These are phyloP conservation scores for Palythoa grandis DNA, from an alignment of 92 coral and sea anemone genomes.

Conservation along the genomic window DNA sequence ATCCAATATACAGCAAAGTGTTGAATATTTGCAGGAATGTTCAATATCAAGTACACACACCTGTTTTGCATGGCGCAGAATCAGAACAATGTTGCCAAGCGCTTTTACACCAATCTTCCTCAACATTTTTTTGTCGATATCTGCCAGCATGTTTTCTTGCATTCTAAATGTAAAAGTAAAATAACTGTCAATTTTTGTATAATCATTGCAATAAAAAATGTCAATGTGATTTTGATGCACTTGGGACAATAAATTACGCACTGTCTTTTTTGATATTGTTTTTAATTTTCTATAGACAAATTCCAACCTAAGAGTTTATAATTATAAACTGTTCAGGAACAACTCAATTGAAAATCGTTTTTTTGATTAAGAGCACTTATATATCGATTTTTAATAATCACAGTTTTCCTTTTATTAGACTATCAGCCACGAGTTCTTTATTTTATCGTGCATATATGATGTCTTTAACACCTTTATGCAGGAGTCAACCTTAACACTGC, in stretches of 20 bases:
- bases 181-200: conserved; percentile 16
- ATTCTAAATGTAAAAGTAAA: conserved; percentile 48
- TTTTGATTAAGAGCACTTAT: no score
- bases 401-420: not conserved
- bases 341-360: no score
- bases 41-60: no score
- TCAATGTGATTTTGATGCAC: not conserved
- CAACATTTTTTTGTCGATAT: conserved; percentile 41
- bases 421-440: not conserved
- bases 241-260: not conserved
- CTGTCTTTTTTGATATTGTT: not conserved
- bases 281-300: not conserved
- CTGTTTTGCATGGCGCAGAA: no score
- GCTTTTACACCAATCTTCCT: conserved; percentile 58
- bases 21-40: no score
- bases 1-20: no score
- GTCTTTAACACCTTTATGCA: not conserved
- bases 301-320: not conserved
- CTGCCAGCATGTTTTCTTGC: conserved; percentile 45
- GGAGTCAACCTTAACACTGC: not conserved
- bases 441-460: not conserved
- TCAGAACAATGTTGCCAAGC: conserved; percentile 51
- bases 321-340: not conserved
- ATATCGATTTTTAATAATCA: not conserved
- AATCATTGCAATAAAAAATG: not conserved